Conservation (phyloP, 1,140 invertebrate species). For the Drosophila prosaltans region DNA sequence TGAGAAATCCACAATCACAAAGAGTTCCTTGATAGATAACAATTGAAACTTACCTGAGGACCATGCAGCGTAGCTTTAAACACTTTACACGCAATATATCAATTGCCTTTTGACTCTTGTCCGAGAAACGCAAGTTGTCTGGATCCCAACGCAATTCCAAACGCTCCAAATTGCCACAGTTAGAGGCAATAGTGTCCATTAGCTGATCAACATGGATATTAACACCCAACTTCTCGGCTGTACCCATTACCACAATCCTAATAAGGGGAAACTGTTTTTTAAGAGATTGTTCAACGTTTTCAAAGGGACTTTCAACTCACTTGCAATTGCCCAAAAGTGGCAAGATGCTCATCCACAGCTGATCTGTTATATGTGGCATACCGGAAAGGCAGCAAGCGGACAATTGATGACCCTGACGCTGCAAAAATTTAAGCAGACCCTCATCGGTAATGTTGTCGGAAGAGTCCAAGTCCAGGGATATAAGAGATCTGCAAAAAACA, state of each 20-base stretch:
- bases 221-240: slow-evolving; percentile 96
- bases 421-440: slow-evolving; percentile 94
- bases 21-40: background rate
- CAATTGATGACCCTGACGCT: slow-evolving; percentile 93
- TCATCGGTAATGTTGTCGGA: slow-evolving; percentile 98
- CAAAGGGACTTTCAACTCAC: slow-evolving; percentile 84
- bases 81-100: slow-evolving; percentile 95
- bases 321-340: slow-evolving; percentile 95
- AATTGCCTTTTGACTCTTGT: slow-evolving; percentile 99
- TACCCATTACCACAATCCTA: slow-evolving; percentile 98
- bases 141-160: slow-evolving; percentile 98
- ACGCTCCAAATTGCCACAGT: slow-evolving; percentile 94
- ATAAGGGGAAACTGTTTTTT: background rate
- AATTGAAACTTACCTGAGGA: slow-evolving; percentile 87
- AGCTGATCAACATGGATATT: slow-evolving; percentile 98
- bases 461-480: slow-evolving; percentile 95
- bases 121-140: slow-evolving; percentile 98
- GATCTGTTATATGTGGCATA: slow-evolving; percentile 98
- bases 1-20: background rate
- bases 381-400: slow-evolving; percentile 94
- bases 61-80: slow-evolving; percentile 91
- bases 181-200: slow-evolving; percentile 98
- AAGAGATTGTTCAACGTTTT: no score
- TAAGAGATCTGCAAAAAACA: slow-evolving; percentile 84
- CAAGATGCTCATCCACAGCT: slow-evolving; percentile 96